Percentiles rank a stretch among this genome's conserved stretches.
Conservation (phyloP, 2,113 vertebrate genomes). For the Microtus pennsylvanicus region DNA sequence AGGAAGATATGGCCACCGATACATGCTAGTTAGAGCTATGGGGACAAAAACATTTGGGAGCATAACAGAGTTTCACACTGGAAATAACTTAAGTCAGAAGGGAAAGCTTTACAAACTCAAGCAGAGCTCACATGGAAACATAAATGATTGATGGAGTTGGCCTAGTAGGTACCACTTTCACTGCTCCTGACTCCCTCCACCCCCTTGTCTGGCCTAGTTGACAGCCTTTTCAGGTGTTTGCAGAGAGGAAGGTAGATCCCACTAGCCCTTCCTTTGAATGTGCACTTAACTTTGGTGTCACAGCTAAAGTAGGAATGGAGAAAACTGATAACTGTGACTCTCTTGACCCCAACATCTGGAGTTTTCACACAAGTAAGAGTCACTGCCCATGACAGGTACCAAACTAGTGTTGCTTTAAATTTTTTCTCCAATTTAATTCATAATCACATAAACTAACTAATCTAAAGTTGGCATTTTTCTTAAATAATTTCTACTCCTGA, state of each 20-base stretch:
- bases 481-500: background rate
- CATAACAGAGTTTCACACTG: background rate
- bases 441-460: background rate
- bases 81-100: conserved; percentile 26
- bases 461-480: background rate
- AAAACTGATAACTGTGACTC: background rate
- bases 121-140: background rate
- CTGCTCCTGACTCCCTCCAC: background rate
- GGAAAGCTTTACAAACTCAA: background rate
- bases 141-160: background rate
- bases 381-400: background rate
- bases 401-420: background rate
- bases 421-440: conserved; percentile 15
- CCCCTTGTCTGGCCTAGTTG: background rate
- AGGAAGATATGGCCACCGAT: conserved; percentile 28
- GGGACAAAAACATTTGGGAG: conserved; percentile 4
- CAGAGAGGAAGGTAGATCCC: background rate
- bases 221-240: background rate
- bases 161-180: background rate
- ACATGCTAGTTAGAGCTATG: conserved; percentile 26
- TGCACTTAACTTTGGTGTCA: background rate
- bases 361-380: conserved; percentile 5
- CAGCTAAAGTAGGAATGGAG: background rate
- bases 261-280: background rate
- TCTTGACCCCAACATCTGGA: background rate